Conservation (phyloP, 2,113 vertebrate species). For the Cyprinodon tularosa region DNA sequence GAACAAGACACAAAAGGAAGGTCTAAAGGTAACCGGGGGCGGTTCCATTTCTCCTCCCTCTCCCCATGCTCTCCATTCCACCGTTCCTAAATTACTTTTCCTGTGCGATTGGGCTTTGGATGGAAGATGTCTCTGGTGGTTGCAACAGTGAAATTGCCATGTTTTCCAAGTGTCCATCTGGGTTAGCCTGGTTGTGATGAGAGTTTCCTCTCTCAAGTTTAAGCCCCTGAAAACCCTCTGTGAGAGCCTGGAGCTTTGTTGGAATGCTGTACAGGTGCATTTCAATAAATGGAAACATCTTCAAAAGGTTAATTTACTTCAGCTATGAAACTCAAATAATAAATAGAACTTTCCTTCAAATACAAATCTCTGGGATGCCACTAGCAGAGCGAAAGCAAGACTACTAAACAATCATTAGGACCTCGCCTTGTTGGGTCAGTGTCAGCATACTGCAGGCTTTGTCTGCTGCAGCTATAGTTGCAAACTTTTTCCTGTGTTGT, state of each 20-base stretch:
- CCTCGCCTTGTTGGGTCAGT: neutral
- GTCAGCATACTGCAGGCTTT: neutral
- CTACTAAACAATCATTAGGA: neutral
- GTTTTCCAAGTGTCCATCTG: slow-evolving; percentile 76
- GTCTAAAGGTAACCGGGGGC: slow-evolving; percentile 35
- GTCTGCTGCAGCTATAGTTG: neutral
- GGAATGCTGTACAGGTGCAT: neutral
- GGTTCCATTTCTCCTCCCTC: slow-evolving; percentile 50
- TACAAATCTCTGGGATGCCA: neutral
- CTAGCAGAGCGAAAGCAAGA: neutral
- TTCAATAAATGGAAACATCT: neutral
- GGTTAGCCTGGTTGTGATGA: slow-evolving; percentile 62
- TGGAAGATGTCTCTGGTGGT: slow-evolving; percentile 73
- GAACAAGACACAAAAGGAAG: slow-evolving; percentile 50
- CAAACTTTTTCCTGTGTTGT: neutral
- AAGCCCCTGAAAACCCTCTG: slow-evolving; percentile 20
- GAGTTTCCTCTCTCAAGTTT: slow-evolving; percentile 26
- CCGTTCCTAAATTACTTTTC: slow-evolving; percentile 80
- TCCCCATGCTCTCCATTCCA: slow-evolving; percentile 59
- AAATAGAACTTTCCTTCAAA: neutral
- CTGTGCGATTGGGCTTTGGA: slow-evolving; percentile 74
- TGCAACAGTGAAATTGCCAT: slow-evolving; percentile 76
- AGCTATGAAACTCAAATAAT: neutral
- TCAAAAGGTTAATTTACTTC: neutral
- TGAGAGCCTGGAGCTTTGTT: neutral